Conservation (phyloP, 2,113 vertebrate genomes). For the Actenoides hombroni region DNA sequence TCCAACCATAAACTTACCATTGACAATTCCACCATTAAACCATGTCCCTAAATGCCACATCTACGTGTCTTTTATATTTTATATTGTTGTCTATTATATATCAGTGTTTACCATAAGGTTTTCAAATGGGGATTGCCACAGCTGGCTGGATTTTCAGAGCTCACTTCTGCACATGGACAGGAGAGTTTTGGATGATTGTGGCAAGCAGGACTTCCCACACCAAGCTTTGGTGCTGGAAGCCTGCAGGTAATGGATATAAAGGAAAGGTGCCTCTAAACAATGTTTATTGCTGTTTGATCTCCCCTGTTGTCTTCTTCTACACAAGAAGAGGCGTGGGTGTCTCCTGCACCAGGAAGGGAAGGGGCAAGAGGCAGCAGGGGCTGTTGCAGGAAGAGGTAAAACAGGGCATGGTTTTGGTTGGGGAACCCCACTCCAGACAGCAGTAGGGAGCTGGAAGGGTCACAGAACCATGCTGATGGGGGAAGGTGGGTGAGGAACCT, state of each 20-base stretch:
- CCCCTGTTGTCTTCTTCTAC: neutral
- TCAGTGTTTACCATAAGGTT: neutral
- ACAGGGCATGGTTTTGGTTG: neutral
- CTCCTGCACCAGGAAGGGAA: neutral
- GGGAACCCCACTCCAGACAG: fast-evolving
- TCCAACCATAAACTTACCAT: neutral
- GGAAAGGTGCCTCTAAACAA: neutral
- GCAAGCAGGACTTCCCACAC: neutral
- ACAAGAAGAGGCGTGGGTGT: neutral
- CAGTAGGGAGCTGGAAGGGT: fast-evolving
- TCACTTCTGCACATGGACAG: neutral
- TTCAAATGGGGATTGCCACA: neutral
- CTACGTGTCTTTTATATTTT: neutral
- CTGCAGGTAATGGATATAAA: neutral
- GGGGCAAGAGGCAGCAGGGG: neutral
- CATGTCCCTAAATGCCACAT: neutral
- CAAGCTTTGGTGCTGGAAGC: neutral
- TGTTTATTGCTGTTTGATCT: neutral
- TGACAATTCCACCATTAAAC: neutral
- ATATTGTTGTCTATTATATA: neutral
- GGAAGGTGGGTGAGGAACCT: neutral
- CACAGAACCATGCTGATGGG: fast-evolving
- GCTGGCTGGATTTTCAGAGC: neutral
- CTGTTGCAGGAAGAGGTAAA: neutral
- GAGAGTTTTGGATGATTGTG: neutral